Evolutionary conservation across 2,888 invertebrate genomes (phyloP), one percentile per base, ranked within the genome.

Genomic region (Agriopis aurantiaria): DNA sequence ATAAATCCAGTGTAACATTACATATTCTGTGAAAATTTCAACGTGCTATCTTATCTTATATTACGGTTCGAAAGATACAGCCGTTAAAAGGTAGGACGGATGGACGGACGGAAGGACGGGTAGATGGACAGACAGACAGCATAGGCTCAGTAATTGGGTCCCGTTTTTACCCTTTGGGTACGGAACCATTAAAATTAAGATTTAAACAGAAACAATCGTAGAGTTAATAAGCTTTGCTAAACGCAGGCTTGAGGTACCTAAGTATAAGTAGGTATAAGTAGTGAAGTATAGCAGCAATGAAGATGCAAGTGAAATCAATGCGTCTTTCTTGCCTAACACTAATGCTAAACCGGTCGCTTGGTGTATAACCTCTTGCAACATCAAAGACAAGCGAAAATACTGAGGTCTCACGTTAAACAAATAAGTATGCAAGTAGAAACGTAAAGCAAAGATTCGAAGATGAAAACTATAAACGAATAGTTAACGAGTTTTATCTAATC

Each of bases 341-440:
- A 78, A 76, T 78, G 75, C 71, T 75, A 76, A 83, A 80, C 85
- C 83, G 82, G 83, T 84, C 78, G 78, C 80, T 80, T 84, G 82
- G 81, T 81, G 76, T 84, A 80, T 85, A 85, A 85, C 82, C 82
- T 82, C 80, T 87, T 88, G 84, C 82, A 77, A 82, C 83, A 83
- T 75, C 75, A 53, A 65, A 72, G 56, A 70, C 65, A 51, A 68
- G 62, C 67, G 43, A 73, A 75, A 70, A 75, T 65, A 68, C n/a
- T 14, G 60, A 69, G 23, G 45, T 55, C 14, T 45, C 56, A 23
- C 51, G 60, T 65, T 59, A 60, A 60, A 49, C 48, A 41, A 53
- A 63, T 63, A 60, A 14, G n/a, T 51, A 59, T 41, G 46, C 43
- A 56, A 51, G 17, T 63, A 69, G 56, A 64, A 66, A 59, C 57